Evolutionary conservation across 2,113 vertebrate species (phyloP).

Genomic region (Excalfactoria chinensis): DNA sequence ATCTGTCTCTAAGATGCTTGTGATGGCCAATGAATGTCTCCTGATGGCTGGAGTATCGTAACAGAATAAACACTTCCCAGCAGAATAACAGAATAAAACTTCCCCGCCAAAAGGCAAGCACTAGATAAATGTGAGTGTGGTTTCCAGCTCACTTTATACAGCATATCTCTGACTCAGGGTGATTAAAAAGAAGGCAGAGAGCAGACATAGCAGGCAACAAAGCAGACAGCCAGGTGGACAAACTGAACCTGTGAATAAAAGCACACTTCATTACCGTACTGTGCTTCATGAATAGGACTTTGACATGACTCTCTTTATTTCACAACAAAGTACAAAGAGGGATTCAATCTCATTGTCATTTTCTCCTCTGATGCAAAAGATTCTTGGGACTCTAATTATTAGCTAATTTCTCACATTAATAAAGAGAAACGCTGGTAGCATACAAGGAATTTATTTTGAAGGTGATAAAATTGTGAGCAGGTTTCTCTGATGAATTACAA

Average conservation of each 20-base stretch:
- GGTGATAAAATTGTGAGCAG: constrained; percentile 24
- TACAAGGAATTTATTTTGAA: constrained; percentile 29
- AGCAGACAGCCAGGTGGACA: constrained; percentile 4
- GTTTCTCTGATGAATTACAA: constrained; percentile 36
- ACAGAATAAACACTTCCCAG: neutral
- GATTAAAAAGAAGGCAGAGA: constrained; percentile 11
- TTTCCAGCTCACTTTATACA: neutral
- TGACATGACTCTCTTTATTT: constrained; percentile 50
- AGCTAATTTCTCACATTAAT: constrained; percentile 14
- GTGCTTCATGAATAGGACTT: constrained; percentile 8
- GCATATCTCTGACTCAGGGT: neutral
- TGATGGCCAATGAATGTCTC: neutral
- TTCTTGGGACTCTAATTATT: constrained; percentile 35
- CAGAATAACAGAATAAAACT: neutral
- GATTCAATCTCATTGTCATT: constrained; percentile 34
- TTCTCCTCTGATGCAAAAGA: constrained; percentile 9
- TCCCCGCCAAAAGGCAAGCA: neutral
- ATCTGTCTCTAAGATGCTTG: neutral
- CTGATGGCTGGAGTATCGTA: neutral
- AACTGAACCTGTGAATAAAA: neutral
- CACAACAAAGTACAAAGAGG: constrained; percentile 30
- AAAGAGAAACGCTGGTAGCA: constrained; percentile 28
- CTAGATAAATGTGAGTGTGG: rapidly evolving
- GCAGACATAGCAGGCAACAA: constrained; percentile 26
- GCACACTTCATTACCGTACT: neutral